Base-by-base conservation (phyloP, 1,140 invertebrate genomes). In the Trichomalopsis sarcophagae region DNA sequence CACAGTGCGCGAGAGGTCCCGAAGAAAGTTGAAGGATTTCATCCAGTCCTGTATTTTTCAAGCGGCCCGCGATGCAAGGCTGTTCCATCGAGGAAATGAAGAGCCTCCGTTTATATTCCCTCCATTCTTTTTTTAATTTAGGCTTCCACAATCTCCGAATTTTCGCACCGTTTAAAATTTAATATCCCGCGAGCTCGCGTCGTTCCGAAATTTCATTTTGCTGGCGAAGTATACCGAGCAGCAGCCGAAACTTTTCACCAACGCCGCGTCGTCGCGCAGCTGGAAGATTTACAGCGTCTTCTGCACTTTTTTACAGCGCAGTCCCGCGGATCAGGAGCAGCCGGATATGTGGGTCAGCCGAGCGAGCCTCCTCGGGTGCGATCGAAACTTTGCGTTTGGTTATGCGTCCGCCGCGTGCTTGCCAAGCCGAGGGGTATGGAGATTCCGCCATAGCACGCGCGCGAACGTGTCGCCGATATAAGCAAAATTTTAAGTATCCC, bases 401-500 rank as follows among this genome's bases (percentile, higher is more conserved):
- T 78, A 78, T 66, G 27, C 23, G 27, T 30, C 50, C n/a, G 23
- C 27, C 17, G n/a, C 2, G 9, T 30, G 30, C 40, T 33, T 62
- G 21, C 11, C n/a, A 36, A 36, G 33, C 2, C n/a, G 17, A 50
- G 13, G 27, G 0, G 4, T 66, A 40, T 17, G 36, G 7, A 76
- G 36, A 36, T 76, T 76, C 36, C 17, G 33, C n/a, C 4, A 40
- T 9, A 11, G 55, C 55, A 21, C 55, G 7, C 55, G 21, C 13
- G 50, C 13, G 2, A 6, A 10, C 3, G 47, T 33, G 5, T 0
- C 30, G 10, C 33, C 30, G 17, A 33, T 79, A 66, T n/a, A 33
- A 66, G 77, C 44, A 33, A 66, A 81, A 81, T 81, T 81, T 69
- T 81, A 81, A 81, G 66, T 47, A 71, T 71, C 79, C 66, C 2